A percentile compares a stretch with the other conserved stretches of the same genome.
phyloP scores from a whole-genome alignment of 2,113 vertebrate species.

The Dicaeum eximium region DNA sequence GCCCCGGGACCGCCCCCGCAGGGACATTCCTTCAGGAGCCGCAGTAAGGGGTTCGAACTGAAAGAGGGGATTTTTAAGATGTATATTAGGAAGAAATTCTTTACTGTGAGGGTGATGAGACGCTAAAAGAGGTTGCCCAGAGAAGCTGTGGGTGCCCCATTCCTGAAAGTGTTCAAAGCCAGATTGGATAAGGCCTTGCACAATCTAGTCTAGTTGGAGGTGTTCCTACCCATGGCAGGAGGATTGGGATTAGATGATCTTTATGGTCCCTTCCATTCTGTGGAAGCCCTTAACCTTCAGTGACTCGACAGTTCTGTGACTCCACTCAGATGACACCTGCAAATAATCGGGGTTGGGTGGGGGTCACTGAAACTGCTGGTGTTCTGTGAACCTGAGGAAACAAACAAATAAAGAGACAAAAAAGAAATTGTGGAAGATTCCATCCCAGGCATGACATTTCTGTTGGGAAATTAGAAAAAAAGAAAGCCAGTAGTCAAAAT shows the following conservation, averaged over 20 bases:
- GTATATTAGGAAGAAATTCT: accelerated
- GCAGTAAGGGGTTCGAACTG: accelerated
- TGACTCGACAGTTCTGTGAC: neutral
- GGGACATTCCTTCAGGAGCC: neutral
- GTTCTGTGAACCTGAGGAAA: too few relatives aligned
- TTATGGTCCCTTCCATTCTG: neutral
- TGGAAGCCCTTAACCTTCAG: neutral
- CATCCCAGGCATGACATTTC: neutral
- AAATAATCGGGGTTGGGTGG: neutral
- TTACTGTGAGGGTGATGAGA: neutral
- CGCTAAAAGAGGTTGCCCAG: neutral
- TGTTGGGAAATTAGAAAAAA: neutral
- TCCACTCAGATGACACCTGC: neutral
- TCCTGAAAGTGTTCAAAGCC: neutral
- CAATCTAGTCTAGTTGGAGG: neutral
- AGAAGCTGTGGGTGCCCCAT: neutral
- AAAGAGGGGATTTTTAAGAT: neutral
- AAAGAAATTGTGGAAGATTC: accelerated
- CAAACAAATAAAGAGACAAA: neutral
- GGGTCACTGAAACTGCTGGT: neutral
- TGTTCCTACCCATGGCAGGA: too few relatives aligned
- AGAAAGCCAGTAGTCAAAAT: neutral
- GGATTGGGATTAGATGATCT: too few relatives aligned
- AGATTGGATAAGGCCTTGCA: neutral
- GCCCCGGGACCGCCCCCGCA: neutral